phyloP scores from a whole-genome alignment of 2,797 vertebrate species.

The Sparus aurata region DNA sequence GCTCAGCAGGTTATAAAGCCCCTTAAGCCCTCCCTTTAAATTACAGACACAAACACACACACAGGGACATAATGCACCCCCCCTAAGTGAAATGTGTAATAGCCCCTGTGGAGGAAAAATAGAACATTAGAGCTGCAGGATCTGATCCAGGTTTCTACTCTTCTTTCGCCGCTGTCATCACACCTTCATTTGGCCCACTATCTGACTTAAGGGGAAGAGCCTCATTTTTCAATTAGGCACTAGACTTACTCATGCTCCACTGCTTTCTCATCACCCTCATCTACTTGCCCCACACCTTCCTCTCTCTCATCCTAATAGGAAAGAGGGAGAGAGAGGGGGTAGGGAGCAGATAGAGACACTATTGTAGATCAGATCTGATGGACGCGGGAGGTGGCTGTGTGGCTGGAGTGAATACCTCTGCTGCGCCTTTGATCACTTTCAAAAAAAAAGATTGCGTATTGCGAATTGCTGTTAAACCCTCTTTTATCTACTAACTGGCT shows the following conservation, averaged over 20 bases:
- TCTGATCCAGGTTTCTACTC: slow-evolving; percentile 48
- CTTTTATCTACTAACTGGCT: not conserved
- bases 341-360: slow-evolving; percentile 52
- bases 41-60: slow-evolving; percentile 45
- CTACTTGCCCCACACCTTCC: slow-evolving; percentile 37
- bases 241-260: slow-evolving; percentile 60
- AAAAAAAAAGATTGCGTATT: slow-evolving; percentile 4
- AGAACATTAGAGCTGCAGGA: slow-evolving; percentile 40
- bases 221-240: slow-evolving; percentile 78
- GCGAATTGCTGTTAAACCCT: slow-evolving; percentile 5
- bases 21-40: slow-evolving; percentile 24
- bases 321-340: not conserved
- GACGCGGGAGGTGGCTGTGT: slow-evolving; percentile 33
- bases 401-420: slow-evolving; percentile 34
- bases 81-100: slow-evolving; percentile 16
- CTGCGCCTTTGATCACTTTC: slow-evolving; percentile 31
- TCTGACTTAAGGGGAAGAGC: slow-evolving; percentile 55
- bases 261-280: slow-evolving; percentile 73
- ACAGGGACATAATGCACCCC: slow-evolving; percentile 23
- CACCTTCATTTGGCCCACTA: slow-evolving; percentile 65
- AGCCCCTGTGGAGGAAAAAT: slow-evolving; percentile 29
- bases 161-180: slow-evolving; percentile 43
- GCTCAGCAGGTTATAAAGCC: slow-evolving; percentile 21
- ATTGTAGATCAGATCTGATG: slow-evolving; percentile 62
- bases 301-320: slow-evolving; percentile 51